phyloP scores from a whole-genome alignment of 2,113 vertebrate species.

The Psilopsiagon aurifrons region DNA sequence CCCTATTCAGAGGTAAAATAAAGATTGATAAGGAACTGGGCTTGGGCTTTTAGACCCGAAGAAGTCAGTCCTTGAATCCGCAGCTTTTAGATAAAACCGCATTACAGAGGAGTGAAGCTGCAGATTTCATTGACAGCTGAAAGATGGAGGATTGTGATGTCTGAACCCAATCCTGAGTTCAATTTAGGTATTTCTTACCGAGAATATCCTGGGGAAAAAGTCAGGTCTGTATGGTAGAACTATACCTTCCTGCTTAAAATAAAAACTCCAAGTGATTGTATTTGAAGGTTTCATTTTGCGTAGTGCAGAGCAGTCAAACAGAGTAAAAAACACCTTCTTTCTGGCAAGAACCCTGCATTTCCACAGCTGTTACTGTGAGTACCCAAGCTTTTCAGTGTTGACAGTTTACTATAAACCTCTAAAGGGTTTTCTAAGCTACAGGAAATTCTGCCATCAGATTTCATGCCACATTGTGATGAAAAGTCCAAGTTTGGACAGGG shows the following conservation, averaged over 20 bases:
- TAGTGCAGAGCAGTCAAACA: neutral
- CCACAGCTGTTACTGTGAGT: neutral
- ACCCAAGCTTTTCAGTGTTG: neutral
- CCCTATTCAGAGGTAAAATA: neutral
- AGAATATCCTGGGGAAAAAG: neutral
- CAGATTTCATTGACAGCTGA: neutral
- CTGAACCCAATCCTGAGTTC: neutral
- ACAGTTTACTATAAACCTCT: neutral
- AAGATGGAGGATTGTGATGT: neutral
- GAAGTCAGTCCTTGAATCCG: neutral
- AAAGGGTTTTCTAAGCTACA: neutral
- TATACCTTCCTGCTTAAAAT: neutral
- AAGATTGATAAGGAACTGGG: neutral
- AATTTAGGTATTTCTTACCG: neutral
- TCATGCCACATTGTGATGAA: neutral
- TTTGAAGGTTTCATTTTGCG: neutral
- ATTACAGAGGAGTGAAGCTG: fast-evolving
- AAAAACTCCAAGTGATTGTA: neutral
- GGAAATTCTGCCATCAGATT: neutral
- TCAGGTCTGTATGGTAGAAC: neutral
- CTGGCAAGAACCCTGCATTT: neutral
- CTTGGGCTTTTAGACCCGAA: neutral
- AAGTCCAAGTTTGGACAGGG: neutral
- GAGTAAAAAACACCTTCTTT: neutral
- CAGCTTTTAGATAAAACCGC: neutral